Percentiles rank a stretch among this genome's conserved stretches.
Evolutionary conservation across 2,888 invertebrate species (phyloP).

Genomic region (Netelia fuscicornis): DNA sequence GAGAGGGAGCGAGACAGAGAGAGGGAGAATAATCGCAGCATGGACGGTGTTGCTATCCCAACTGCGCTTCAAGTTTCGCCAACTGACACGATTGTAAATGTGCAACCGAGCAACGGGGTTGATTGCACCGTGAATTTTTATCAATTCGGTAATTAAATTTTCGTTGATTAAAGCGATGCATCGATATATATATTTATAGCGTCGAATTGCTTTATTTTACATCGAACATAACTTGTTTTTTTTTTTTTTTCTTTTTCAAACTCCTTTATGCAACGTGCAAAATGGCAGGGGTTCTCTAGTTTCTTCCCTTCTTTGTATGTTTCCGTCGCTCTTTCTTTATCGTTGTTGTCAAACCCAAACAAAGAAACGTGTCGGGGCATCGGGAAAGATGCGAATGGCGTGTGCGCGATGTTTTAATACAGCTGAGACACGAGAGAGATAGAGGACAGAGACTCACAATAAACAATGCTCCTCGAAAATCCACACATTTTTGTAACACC

Average conservation of each 20-base stretch:
- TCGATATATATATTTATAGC: neutral
- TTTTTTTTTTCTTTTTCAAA: neutral
- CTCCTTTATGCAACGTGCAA: slow-evolving; percentile 67
- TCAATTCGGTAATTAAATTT: slow-evolving; percentile 7
- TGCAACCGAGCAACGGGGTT: slow-evolving; percentile 41
- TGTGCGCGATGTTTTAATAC: slow-evolving; percentile 28
- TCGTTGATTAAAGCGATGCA: neutral
- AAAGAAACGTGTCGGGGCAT: slow-evolving; percentile 65
- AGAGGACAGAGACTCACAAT: slow-evolving; percentile 32
- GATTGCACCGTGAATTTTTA: slow-evolving; percentile 27
- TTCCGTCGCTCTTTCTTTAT: slow-evolving; percentile 17
- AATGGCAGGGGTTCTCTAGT: slow-evolving; percentile 69
- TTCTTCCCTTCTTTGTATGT: slow-evolving; percentile 64
- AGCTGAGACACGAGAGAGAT: neutral
- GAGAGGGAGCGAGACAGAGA: neutral
- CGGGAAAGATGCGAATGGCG: slow-evolving; percentile 38
- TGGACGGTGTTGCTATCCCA: slow-evolving; percentile 69
- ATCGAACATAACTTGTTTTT: neutral
- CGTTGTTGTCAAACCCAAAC: slow-evolving; percentile 73
- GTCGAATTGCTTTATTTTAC: neutral
- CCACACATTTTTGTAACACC: neutral
- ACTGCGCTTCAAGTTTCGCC: slow-evolving; percentile 68
- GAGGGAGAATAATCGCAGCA: slow-evolving; percentile 60
- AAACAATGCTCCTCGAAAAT: slow-evolving; percentile 39
- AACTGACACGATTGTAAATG: slow-evolving; percentile 49